Percentiles rank a stretch among this genome's conserved stretches.
phyloP scores from a whole-genome alignment of 2,797 vertebrate species.

The Etheostoma nigrum region DNA sequence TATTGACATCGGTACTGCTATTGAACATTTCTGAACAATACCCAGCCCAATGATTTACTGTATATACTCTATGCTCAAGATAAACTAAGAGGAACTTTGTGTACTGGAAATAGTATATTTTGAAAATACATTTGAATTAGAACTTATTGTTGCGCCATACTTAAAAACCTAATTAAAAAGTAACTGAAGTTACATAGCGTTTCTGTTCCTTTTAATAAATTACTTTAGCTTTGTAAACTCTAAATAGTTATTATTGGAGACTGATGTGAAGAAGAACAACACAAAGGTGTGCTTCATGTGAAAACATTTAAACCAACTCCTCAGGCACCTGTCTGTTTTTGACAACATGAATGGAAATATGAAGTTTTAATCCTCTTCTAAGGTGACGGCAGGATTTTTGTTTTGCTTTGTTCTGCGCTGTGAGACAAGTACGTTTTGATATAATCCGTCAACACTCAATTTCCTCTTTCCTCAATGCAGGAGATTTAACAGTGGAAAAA shows the following conservation, averaged over 20 bases:
- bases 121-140: too few species aligned
- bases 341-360: conserved; percentile 14
- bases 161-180: too few species aligned
- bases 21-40: too few species aligned
- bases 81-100: too few species aligned
- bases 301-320: conserved; percentile 28
- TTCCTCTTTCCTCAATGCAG: conserved; percentile 12
- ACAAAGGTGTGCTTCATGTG: conserved; percentile 7
- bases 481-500: conserved; percentile 19
- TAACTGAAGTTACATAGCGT: background rate
- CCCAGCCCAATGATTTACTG: too few species aligned
- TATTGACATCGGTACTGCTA: too few species aligned
- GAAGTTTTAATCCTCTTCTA: conserved; percentile 44
- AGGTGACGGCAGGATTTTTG: conserved; percentile 9
- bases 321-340: conserved; percentile 15
- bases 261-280: background rate
- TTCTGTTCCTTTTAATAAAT: background rate
- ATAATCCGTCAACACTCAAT: conserved; percentile 21
- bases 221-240: conserved; percentile 1
- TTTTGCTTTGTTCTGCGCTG: conserved; percentile 30
- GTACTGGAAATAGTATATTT: too few species aligned
- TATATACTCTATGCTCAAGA: too few species aligned
- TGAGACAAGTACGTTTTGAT: conserved; percentile 29
- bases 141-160: too few species aligned
- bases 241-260: background rate